A percentile compares a stretch with the other conserved stretches of the same genome.
phyloP scores from a whole-genome alignment of 2,888 invertebrate genomes.

The Luperina testacea region DNA sequence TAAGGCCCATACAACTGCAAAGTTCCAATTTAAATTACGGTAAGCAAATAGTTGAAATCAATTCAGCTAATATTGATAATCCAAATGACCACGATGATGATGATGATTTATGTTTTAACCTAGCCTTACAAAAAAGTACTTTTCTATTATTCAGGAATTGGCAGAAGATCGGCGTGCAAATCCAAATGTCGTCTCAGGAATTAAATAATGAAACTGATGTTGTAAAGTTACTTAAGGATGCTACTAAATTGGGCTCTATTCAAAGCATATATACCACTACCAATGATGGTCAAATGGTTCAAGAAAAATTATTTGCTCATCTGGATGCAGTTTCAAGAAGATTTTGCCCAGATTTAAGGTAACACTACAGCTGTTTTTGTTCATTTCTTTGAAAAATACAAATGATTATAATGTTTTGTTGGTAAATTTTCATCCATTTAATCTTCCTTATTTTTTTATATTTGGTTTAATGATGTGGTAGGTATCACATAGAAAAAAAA shows the following conservation, averaged over 20 bases:
- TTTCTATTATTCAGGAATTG: constrained; percentile 59
- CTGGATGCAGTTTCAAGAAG: constrained; percentile 69
- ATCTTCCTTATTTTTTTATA: background rate
- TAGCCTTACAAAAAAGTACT: background rate
- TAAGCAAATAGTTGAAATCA: constrained; percentile 43
- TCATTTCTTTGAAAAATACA: background rate
- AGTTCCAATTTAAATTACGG: constrained; percentile 66
- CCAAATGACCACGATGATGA: background rate
- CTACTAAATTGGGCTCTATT: constrained; percentile 59
- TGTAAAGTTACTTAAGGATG: constrained; percentile 56
- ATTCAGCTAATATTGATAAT: background rate
- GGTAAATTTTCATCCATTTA: background rate
- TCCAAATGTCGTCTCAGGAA: constrained; percentile 46
- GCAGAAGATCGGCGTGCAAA: constrained; percentile 63
- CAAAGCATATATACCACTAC: constrained; percentile 68
- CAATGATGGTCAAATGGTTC: constrained; percentile 38
- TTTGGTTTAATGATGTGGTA: too few relatives aligned
- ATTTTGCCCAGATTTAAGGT: constrained; percentile 68
- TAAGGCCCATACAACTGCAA: constrained; percentile 34
- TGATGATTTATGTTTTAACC: background rate
- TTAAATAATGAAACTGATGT: constrained; percentile 45
- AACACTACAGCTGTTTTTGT: background rate
- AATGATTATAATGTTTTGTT: background rate
- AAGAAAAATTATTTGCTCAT: constrained; percentile 55
- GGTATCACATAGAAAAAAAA: too few relatives aligned